Evolutionary conservation across 1,140 invertebrate genomes (phyloP).

Genomic region (Mactra quadrangularis): DNA sequence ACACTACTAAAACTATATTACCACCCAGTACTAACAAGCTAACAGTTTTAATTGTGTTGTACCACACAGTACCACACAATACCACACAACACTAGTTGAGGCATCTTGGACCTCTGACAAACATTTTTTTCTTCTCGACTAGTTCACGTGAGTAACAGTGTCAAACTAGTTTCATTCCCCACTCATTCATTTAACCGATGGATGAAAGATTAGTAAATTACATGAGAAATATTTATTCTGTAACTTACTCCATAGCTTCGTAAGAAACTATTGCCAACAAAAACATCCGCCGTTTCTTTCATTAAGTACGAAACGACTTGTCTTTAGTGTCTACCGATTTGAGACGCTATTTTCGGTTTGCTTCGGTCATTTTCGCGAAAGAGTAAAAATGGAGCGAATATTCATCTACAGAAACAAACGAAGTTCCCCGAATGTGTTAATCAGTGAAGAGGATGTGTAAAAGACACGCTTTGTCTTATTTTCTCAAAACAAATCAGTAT

Average conservation of each 20-base stretch:
- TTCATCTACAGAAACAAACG: too few species aligned
- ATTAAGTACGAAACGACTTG: slow-evolving; percentile 23
- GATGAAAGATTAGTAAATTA: slow-evolving; percentile 42
- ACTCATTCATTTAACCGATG: slow-evolving; percentile 32
- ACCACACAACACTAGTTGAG: too few species aligned
- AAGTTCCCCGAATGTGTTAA: too few species aligned
- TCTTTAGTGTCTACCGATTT: neutral
- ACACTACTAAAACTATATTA: too few species aligned
- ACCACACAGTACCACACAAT: too few species aligned
- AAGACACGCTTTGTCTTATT: slow-evolving; percentile 5
- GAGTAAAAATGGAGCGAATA: too few species aligned
- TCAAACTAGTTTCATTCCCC: slow-evolving; percentile 3
- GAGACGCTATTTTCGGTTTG: too few species aligned
- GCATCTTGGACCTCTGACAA: slow-evolving; percentile 25
- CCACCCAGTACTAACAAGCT: too few species aligned
- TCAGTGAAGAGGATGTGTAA: slow-evolving; percentile 4
- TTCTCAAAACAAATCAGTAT: slow-evolving; percentile 7
- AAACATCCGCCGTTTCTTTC: slow-evolving; percentile 40
- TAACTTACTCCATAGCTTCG: slow-evolving; percentile 15
- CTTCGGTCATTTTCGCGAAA: too few species aligned
- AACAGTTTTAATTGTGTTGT: too few species aligned
- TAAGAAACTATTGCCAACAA: slow-evolving; percentile 5
- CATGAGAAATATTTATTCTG: slow-evolving; percentile 46
- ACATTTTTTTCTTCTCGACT: slow-evolving; percentile 9
- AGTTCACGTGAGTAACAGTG: slow-evolving; percentile 23